Evolutionary conservation across 2,888 invertebrate species (phyloP), one percentile per base, ranked within the genome.

Genomic region (Macaria liturata): DNA sequence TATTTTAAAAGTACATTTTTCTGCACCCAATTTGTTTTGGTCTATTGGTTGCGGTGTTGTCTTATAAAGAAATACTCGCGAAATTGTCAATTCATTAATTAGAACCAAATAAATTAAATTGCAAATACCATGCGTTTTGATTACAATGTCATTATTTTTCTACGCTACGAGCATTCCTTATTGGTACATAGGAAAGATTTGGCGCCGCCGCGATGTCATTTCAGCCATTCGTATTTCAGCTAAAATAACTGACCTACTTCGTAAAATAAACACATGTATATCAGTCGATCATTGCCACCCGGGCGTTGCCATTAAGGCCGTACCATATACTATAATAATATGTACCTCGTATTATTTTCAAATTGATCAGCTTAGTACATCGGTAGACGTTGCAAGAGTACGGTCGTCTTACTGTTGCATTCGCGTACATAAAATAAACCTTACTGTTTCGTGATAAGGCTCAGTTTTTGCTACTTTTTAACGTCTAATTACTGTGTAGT

Each of bases 401-500:
- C 78, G 76, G 73, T 77, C 74, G 69, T 79, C 79, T 75, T 78
- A 78, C 78, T 76, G 76, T 81, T 72, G 72, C 74, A 70, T 75
- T 76, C 74, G 62, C 54, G 55, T 42, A 6, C 46, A n/a, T 55
- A 67, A 68, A 65, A 54, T 76, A 69, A 70, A 57, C 69, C 59
- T 65, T 65, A 62, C 64, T 61, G 70, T 66, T 46, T 52, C 0
- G 63, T 9, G 53, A 63, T 69, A 73, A 65, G 60, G 72, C 71
- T 72, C 63, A 57, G 20, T 3, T 30, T 32, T 71, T 66, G 64
- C 52, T 45, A 62, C n/a, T 66, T 74, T 37, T 37, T 37, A 42
- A 71, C 62, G 72, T 71, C 80, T 86, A 88, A 89, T 84, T 84
- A 83, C 74, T 78, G 71, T 77, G 81, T 84, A 77, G 80, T 83